Base-by-base conservation (phyloP, 2,113 vertebrate genomes). In the Anguilla japonica region DNA sequence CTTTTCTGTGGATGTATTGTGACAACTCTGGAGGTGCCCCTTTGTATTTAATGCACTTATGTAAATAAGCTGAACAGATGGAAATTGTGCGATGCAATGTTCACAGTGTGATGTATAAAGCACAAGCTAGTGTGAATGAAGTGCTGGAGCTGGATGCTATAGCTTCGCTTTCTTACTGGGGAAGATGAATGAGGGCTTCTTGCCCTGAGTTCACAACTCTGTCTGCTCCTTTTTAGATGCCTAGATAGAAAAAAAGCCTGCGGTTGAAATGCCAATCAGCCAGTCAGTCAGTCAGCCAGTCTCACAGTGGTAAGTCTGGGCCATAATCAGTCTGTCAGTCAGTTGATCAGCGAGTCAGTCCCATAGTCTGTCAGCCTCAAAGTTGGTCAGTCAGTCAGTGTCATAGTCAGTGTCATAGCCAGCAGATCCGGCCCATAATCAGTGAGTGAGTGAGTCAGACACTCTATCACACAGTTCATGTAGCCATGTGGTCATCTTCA, bases 21-120 rank as follows among this genome's bases (percentile, higher is more conserved):
- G 95, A 95, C 95, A 94, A 90, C 95, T 94, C 93, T 94, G 91
- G 94, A 92, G 88, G 94, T 93, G 92, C 91, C 92, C 90, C 89
- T 93, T 94, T 88, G 94, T 93, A 89, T 89, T 93, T 89, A 85
- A 89, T 90, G 90, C 91, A 91, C 91, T 91, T 87, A 40, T 91
- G 4, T 87, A 78, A 92, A 90, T 18, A 5, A 88, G 87, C 89
- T 87, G 85, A 13, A 82, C 87, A 85, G 80, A 88, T 88, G 87
- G 86, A 75, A 90, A 90, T 34, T 80, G 91, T 87, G 82, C 91
- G 88, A 83, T 88, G 88, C 91, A 89, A 89, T 43, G 88, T 95
- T 93, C 90, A 91, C 82, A 84, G 83, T 89, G 87, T 90, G 91
- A 88, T 92, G 89, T 87, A 87, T 40, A 91, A 91, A 91, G 91